Conservation (phyloP, 2,888 invertebrate species). For the Pseudococcus viburni region DNA sequence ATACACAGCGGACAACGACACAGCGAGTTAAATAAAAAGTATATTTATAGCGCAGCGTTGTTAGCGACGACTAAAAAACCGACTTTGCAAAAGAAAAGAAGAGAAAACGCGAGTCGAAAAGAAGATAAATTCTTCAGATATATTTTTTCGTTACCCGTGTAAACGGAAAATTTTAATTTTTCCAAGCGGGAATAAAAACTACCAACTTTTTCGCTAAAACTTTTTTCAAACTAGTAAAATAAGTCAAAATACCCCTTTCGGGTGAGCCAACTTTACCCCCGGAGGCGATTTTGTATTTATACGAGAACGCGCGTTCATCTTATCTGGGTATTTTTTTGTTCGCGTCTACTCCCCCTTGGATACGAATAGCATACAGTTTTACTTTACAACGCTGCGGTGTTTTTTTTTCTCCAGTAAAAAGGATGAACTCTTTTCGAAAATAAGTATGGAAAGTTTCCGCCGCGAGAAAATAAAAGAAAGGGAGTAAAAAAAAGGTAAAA, state of each 20-base stretch:
- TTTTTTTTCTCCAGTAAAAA: not conserved
- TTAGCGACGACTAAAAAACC: slow-evolving; percentile 11
- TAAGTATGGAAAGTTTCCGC: slow-evolving; percentile 2
- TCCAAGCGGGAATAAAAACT: slow-evolving; percentile 47
- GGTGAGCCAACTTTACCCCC: slow-evolving; percentile 20
- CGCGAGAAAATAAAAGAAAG: not conserved
- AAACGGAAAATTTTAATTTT: slow-evolving; percentile 41
- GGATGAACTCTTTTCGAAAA: slow-evolving; percentile 27
- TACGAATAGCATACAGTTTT: not conserved
- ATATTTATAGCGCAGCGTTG: not conserved
- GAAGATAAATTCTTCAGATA: slow-evolving; percentile 26
- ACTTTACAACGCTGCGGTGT: not conserved
- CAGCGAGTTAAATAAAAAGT: not conserved
- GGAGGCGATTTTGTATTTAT: not conserved
- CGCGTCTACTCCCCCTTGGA: not conserved
- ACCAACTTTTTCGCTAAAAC: slow-evolving; percentile 17
- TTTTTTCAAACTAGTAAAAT: slow-evolving; percentile 35
- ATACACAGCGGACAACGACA: not conserved
- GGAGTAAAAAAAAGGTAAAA: not conserved
- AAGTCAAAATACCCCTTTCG: slow-evolving; percentile 47
- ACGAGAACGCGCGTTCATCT: slow-evolving; percentile 15
- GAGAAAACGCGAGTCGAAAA: slow-evolving; percentile 11
- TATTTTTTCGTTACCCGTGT: slow-evolving; percentile 11
- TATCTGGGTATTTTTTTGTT: slow-evolving; percentile 15
- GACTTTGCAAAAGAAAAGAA: not conserved